Percentiles rank a stretch among this genome's conserved stretches.
These are phyloP conservation scores for Sphenopsis melanotis DNA, from an alignment of 2,797 vertebrate species.

Conservation along the genomic window DNA sequence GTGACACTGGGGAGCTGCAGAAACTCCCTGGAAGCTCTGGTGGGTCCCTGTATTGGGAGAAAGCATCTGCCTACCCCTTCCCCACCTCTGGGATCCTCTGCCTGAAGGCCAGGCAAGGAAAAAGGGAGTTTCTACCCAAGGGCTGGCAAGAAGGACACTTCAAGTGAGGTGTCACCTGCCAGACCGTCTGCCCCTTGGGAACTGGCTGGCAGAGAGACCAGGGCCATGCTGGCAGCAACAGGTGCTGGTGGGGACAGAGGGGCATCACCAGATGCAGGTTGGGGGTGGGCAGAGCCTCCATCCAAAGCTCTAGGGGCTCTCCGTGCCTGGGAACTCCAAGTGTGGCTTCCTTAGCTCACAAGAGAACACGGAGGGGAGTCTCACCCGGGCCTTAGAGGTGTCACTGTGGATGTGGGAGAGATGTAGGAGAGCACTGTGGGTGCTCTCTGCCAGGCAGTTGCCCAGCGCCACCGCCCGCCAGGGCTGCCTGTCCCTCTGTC, in stretches of 20 bases:
- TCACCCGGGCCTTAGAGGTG: not conserved
- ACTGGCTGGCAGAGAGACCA: not conserved
- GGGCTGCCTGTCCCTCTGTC: not conserved
- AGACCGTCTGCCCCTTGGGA: not conserved
- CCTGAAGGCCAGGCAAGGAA: not conserved
- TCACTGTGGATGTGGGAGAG: not conserved
- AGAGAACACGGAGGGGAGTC: fast-evolving
- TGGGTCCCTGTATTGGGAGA: not conserved
- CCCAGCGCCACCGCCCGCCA: fast-evolving
- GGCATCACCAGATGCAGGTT: not conserved
- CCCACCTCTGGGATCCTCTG: not conserved
- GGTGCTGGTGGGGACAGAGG: not conserved
- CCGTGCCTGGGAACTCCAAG: not conserved
- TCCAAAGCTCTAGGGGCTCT: not conserved
- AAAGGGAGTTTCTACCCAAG: not conserved
- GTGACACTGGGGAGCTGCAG: not conserved
- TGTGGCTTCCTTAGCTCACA: fast-evolving
- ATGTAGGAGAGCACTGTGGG: too few relatives aligned
- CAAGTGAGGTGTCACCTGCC: not conserved
- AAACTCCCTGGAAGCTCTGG: not conserved
- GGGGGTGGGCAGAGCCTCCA: not conserved
- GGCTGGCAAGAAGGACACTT: not conserved
- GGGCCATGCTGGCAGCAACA: not conserved
- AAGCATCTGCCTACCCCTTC: not conserved
- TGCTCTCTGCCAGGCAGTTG: fast-evolving